Evolutionary conservation across 92 coral and sea anemone genomes (phyloP).

Genomic region (Phymanthus crucifer): DNA sequence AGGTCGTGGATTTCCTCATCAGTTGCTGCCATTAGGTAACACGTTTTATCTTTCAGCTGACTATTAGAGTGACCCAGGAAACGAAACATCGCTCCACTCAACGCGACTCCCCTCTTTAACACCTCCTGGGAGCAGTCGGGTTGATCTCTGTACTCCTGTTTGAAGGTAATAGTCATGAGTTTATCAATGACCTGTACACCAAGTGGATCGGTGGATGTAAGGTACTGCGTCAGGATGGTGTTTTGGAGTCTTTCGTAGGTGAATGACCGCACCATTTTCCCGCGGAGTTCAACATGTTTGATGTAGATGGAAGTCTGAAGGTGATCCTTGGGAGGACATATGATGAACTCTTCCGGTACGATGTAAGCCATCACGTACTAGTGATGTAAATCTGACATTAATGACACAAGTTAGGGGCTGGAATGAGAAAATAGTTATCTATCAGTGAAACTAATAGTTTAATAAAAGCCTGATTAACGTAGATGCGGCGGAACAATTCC

Average conservation of each 20-base stretch:
- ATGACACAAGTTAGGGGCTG: not conserved
- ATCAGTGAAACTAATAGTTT: too few relatives aligned
- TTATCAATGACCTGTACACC: slow-evolving; percentile 35
- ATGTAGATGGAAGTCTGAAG: slow-evolving; percentile 34
- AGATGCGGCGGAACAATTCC: too few relatives aligned
- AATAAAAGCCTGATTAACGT: too few relatives aligned
- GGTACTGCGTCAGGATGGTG: slow-evolving; percentile 42
- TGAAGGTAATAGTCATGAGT: slow-evolving; percentile 53
- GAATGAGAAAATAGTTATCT: not conserved
- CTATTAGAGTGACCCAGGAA: slow-evolving; percentile 81
- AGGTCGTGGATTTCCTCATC: slow-evolving; percentile 46
- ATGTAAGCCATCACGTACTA: slow-evolving; percentile 9
- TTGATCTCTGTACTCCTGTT: not conserved
- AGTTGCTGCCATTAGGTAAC: slow-evolving; percentile 54
- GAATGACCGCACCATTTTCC: slow-evolving; percentile 32
- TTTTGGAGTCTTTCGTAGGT: slow-evolving; percentile 40
- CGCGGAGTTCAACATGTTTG: slow-evolving; percentile 61
- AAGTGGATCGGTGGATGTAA: slow-evolving; percentile 8
- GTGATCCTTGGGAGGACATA: slow-evolving; percentile 58
- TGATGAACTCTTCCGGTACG: slow-evolving; percentile 57
- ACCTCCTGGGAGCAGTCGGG: slow-evolving; percentile 9
- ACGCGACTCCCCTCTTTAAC: slow-evolving; percentile 38
- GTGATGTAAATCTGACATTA: not conserved
- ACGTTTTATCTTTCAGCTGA: slow-evolving; percentile 68
- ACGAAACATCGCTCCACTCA: slow-evolving; percentile 35